Evolutionary conservation across 2,888 invertebrate genomes (phyloP).

Genomic region (Dryobota labecula): DNA sequence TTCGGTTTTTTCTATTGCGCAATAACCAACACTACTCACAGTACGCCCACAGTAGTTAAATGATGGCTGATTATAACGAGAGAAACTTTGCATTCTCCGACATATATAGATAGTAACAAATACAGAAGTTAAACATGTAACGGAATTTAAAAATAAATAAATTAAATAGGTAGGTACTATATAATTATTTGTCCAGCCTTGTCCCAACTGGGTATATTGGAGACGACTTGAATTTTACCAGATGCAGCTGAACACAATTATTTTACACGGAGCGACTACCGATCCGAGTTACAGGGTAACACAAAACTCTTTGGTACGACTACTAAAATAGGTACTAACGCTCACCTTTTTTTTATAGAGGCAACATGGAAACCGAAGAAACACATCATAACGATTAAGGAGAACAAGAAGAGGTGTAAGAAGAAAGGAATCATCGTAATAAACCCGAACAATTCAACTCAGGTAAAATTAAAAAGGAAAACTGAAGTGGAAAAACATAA

Average conservation of each 20-base stretch:
- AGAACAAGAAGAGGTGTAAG: conserved; percentile 12
- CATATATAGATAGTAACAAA: too few relatives aligned
- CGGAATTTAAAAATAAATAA: too few relatives aligned
- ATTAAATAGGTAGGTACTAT: too few relatives aligned
- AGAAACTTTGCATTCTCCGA: too few relatives aligned
- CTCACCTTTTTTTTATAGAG: conserved; percentile 25
- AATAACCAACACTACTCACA: too few relatives aligned
- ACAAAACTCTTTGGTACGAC: background rate
- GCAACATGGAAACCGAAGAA: conserved; percentile 47
- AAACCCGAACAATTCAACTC: background rate
- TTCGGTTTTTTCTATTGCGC: too few relatives aligned
- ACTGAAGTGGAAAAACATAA: conserved; percentile 71
- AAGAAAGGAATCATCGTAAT: conserved; percentile 49
- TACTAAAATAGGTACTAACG: conserved; percentile 7
- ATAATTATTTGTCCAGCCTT: too few relatives aligned
- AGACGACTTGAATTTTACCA: background rate
- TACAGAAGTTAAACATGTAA: background rate
- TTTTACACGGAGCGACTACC: background rate
- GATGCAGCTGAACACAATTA: too few relatives aligned
- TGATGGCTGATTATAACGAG: too few relatives aligned
- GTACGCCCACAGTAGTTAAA: too few relatives aligned
- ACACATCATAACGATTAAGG: conserved; percentile 18
- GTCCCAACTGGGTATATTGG: background rate
- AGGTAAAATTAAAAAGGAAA: conserved; percentile 46
- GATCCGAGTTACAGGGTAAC: background rate